These are phyloP conservation scores for Diloba caeruleocephala DNA, from an alignment of 2,888 invertebrate genomes.

Conservation along the genomic window DNA sequence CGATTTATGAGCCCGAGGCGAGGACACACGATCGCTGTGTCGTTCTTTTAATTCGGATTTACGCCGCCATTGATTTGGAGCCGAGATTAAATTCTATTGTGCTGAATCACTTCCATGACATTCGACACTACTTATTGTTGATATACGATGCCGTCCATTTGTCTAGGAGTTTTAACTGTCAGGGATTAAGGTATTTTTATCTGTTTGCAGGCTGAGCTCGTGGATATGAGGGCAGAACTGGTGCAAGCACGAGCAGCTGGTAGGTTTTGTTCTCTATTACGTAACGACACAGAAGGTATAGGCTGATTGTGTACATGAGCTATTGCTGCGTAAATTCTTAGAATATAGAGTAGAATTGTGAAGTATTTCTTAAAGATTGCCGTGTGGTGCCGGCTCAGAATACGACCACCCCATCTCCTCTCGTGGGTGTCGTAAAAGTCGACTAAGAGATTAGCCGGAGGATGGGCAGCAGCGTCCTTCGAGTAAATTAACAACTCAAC, in stretches of 20 bases:
- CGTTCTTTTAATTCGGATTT: conserved; percentile 77
- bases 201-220: conserved; percentile 92
- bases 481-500: too few relatives aligned
- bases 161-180: conserved; percentile 54
- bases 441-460: too few relatives aligned
- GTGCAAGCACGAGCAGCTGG: conserved; percentile 91
- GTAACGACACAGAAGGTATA: too few relatives aligned
- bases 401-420: too few relatives aligned
- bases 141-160: conserved; percentile 68
- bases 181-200: conserved; percentile 55
- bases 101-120: conserved; percentile 69
- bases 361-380: too few relatives aligned
- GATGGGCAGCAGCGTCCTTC: too few relatives aligned
- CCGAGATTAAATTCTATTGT: conserved; percentile 78
- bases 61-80: conserved; percentile 71
- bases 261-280: conserved; percentile 35
- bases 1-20: conserved; percentile 75
- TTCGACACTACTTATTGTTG: conserved; percentile 73
- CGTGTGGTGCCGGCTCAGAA: too few relatives aligned
- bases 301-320: too few relatives aligned
- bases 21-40: conserved; percentile 59
- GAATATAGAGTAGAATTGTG: too few relatives aligned
- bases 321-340: too few relatives aligned
- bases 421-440: too few relatives aligned
- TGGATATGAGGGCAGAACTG: conserved; percentile 93